These are phyloP conservation scores for Entomyzon cyanotis DNA, from an alignment of 2,113 vertebrate genomes.

Conservation along the genomic window DNA sequence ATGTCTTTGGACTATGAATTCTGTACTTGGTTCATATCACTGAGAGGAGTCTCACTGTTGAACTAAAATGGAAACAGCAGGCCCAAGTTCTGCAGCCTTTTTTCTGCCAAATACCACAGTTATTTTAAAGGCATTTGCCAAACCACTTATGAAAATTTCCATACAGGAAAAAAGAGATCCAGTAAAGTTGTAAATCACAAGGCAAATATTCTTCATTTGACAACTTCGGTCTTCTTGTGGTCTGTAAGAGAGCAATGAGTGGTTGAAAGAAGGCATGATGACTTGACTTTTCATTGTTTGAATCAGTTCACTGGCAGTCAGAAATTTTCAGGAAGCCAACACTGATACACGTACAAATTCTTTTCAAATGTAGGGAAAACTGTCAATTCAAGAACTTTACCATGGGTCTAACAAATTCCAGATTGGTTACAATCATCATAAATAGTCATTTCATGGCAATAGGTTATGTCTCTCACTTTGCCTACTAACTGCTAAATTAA, in stretches of 20 bases:
- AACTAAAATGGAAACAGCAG: constrained; percentile 54
- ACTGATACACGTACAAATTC: constrained; percentile 70
- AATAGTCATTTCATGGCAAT: not conserved
- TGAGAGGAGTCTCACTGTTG: not conserved
- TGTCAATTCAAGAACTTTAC: constrained; percentile 58
- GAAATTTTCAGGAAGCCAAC: constrained; percentile 60
- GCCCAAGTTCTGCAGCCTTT: not conserved
- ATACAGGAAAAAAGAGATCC: not conserved
- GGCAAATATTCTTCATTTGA: constrained; percentile 31
- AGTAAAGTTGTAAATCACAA: constrained; percentile 19
- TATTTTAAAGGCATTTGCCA: constrained; percentile 45
- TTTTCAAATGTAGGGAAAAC: constrained; percentile 53
- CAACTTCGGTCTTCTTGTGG: constrained; percentile 39
- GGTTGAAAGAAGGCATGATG: constrained; percentile 31
- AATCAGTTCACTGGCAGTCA: constrained; percentile 58
- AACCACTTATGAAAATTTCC: constrained; percentile 53
- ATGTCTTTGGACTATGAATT: not conserved
- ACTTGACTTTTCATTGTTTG: constrained; percentile 62
- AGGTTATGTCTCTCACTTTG: not conserved
- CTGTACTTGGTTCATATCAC: not conserved
- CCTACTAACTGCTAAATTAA: not conserved
- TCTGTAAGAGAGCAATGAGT: constrained; percentile 53
- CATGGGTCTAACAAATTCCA: constrained; percentile 33
- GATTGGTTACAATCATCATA: constrained; percentile 18
- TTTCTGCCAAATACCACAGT: constrained; percentile 48